These are phyloP conservation scores for Procavia capensis DNA, from an alignment of 2,113 vertebrate species.

Conservation along the genomic window DNA sequence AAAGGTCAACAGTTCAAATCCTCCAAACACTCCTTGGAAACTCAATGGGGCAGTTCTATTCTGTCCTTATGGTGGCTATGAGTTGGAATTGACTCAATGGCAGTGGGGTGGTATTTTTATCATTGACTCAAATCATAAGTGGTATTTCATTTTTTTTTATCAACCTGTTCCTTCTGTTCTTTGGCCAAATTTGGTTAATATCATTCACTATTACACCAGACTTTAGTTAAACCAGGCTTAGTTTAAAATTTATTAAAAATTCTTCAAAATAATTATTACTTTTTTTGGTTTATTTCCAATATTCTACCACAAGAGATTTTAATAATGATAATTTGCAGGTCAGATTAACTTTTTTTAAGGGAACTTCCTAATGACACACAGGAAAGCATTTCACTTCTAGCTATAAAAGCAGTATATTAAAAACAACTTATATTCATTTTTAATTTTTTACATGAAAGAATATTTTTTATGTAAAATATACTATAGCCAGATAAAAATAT, in stretches of 20 bases:
- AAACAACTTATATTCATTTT: neutral
- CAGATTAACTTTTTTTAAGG: neutral
- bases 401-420: neutral
- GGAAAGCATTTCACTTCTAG: neutral
- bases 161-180: neutral
- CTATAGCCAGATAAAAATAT: too few species aligned
- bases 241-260: neutral
- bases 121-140: neutral
- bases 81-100: too few species aligned
- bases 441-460: too few species aligned
- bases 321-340: neutral
- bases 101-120: too few species aligned
- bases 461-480: too few species aligned
- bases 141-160: neutral
- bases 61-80: too few species aligned
- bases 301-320: neutral
- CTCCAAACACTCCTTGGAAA: too few species aligned
- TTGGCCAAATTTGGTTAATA: neutral
- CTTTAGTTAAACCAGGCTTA: neutral
- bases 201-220: neutral
- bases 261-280: neutral
- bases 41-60: too few species aligned
- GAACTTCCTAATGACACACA: neutral
- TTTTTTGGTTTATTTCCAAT: neutral
- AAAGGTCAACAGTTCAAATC: too few species aligned